These are phyloP conservation scores for Plecturocebus donacophilus DNA, from an alignment of 2,113 vertebrate genomes.

Conservation along the genomic window DNA sequence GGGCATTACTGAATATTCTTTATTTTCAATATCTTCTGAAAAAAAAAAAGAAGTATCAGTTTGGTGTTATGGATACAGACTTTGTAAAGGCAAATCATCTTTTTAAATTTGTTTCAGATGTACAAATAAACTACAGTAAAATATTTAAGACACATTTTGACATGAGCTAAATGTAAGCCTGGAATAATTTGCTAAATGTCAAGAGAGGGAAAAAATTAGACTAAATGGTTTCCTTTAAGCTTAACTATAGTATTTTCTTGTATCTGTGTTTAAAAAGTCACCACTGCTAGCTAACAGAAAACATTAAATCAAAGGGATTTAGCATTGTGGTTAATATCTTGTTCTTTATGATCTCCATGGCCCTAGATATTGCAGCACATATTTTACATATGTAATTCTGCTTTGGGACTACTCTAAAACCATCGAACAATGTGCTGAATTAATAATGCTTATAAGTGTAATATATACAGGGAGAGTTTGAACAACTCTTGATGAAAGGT, in stretches of 20 bases:
- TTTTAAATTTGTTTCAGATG: slow-evolving; percentile 61
- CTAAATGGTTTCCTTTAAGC: slow-evolving; percentile 68
- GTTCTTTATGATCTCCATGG: slow-evolving; percentile 75
- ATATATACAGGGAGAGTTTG: slow-evolving; percentile 69
- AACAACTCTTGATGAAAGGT: slow-evolving; percentile 77
- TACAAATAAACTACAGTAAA: slow-evolving; percentile 70
- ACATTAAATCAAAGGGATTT: slow-evolving; percentile 73
- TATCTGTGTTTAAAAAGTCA: slow-evolving; percentile 67
- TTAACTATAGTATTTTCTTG: slow-evolving; percentile 64
- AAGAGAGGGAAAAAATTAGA: slow-evolving; percentile 62
- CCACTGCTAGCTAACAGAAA: slow-evolving; percentile 52
- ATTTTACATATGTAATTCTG: slow-evolving; percentile 79
- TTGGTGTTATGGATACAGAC: background rate
- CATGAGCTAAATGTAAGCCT: slow-evolving; percentile 71
- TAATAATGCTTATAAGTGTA: slow-evolving; percentile 77
- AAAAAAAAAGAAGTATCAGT: slow-evolving; percentile 11
- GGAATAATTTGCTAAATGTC: slow-evolving; percentile 77
- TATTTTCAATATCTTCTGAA: background rate
- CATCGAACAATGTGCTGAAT: slow-evolving; percentile 74
- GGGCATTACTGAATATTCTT: background rate
- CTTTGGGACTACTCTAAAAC: slow-evolving; percentile 72
- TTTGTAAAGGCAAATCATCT: slow-evolving; percentile 52
- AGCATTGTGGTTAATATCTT: slow-evolving; percentile 60
- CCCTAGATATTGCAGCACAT: slow-evolving; percentile 63
- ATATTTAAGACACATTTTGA: slow-evolving; percentile 71